These are phyloP conservation scores for Procavia capensis DNA, from an alignment of 2,113 vertebrate genomes.

Conservation along the genomic window DNA sequence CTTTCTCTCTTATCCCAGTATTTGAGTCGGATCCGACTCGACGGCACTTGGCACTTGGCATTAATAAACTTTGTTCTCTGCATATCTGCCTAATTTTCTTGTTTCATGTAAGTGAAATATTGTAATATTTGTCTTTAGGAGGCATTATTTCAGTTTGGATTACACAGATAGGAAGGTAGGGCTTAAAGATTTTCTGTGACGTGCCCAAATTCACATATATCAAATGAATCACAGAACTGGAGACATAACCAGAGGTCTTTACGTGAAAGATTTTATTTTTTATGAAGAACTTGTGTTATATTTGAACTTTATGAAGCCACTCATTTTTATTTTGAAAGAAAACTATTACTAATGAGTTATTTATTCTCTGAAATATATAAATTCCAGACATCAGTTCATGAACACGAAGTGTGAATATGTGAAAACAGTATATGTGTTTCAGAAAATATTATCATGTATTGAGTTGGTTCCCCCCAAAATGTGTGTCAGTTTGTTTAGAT, in stretches of 20 bases:
- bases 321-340: conserved; percentile 36
- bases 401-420: background rate
- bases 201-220: background rate
- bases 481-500: too few species aligned
- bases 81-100: background rate
- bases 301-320: background rate
- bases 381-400: background rate
- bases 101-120: background rate
- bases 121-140: background rate
- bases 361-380: background rate
- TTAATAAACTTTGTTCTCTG: too few species aligned
- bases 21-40: too few species aligned
- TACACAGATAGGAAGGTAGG: background rate
- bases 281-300: background rate
- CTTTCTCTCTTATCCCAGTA: background rate
- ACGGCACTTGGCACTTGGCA: too few species aligned
- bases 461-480: too few species aligned
- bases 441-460: too few species aligned
- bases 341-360: background rate
- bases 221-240: background rate
- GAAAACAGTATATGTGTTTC: background rate
- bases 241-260: background rate
- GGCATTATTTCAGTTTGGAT: background rate
- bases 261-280: background rate
- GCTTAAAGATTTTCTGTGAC: background rate